Evolutionary conservation across 1,140 invertebrate species (phyloP), one percentile per base, ranked within the genome.

Genomic region (Ostrea edulis): DNA sequence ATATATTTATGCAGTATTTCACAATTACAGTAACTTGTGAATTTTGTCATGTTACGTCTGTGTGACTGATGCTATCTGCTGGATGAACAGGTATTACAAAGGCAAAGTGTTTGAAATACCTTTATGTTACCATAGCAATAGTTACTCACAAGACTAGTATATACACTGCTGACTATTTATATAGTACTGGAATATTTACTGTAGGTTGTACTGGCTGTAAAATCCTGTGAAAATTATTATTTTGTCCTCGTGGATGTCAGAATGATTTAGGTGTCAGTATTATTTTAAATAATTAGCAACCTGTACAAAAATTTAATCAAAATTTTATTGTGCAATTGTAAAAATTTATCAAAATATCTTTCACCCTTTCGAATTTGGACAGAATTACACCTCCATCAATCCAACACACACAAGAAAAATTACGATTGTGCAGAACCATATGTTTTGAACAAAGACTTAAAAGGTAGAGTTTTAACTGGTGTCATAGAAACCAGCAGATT

Each of bases 121-220:
- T 44, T 20, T 62, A 62, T 62, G n/a, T 62, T 62, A 62, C 55
- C 55, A 62, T 62, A 62, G n/a, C 55, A 62, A n/a, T 62, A 62
- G 17, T n/a, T 44, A 44, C 35, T 44, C 35, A 44, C 1, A 44
- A 44, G 35, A 5, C 35, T 44, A 44, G 35, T 44, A 44, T 44
- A 44, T 44, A 44, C 35, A 44, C 35, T 44, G 35, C 35, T 44
- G 35, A 44, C 5, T 5, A 44, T 44, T 44, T 44, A 44, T 44
- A 44, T 44, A 44, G 35, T 44, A 44, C 35, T 44, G 1, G 5
- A 44, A 44, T 44, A 44, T 44, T 20, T 62, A 62, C 55, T 62
- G 14, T 62, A n/a, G 17, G 1, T n/a, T 17, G 14, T 62, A 7
- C 14, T 62, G 12, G 55, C 14, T 62, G 12, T 20, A 62, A 62